Evolutionary conservation across 2,888 invertebrate genomes (phyloP), one percentile per base, ranked within the genome.

Genomic region (Drosophila emarginata): DNA sequence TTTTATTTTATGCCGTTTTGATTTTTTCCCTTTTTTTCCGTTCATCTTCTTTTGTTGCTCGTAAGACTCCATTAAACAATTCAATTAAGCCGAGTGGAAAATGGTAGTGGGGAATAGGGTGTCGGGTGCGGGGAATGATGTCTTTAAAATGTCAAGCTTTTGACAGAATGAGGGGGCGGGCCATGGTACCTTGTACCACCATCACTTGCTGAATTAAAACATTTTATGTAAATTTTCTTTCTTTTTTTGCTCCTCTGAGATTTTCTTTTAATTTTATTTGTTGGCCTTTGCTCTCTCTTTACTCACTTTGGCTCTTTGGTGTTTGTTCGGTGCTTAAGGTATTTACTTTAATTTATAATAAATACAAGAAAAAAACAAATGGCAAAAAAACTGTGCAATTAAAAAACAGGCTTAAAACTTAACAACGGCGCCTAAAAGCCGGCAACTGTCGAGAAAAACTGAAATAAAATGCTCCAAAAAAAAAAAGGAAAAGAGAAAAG

Each of bases 61-160:
- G 79, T 66, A 86, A 79, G 85, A 81, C 78, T 81, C 80, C 87
- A 87, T 88, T 87, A 87, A 87, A 86, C 88, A 88, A 86, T 86
- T 86, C 88, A 86, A 86, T 86, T 86, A 88, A 78, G 64, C 68
- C 50, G 57, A 45, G 32, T 57, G 26, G 26, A 15, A 40, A 51
- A 26, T 50, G 37, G 53, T 58, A 32, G 63, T 15, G 12, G 12
- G 56, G 40, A 51, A 58, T 64, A 65, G 53, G 65, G 61, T 26
- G 4, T 26, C 60, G 64, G 76, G 65, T 4, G 26, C 5, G 26
- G n/a, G 4, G 18, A 18, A 45, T n/a, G 45, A 75, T 70, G 66
- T 80, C 77, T 80, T 84, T 76, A 83, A 83, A 88, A 79, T 83
- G 80, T 87, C 81, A 83, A 68, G 54, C 59, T 36, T 56, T 32